Evolutionary conservation across 1,140 invertebrate genomes (phyloP).

Genomic region (Drosophila athabasca): DNA sequence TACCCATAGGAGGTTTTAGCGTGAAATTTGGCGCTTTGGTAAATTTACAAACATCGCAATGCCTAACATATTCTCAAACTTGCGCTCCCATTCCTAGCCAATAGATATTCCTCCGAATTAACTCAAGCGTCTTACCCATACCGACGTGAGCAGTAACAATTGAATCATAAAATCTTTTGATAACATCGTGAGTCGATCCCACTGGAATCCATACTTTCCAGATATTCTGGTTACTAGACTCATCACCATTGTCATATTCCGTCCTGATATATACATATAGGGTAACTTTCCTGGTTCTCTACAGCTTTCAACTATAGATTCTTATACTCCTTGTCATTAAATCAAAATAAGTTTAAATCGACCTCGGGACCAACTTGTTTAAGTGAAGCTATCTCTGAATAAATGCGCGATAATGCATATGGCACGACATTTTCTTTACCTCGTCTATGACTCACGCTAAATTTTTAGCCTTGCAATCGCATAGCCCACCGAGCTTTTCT

Average conservation of each 20-base stretch:
- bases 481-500: slow-evolving; percentile 10
- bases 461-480: slow-evolving; percentile 4
- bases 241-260: not conserved
- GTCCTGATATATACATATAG: slow-evolving; percentile 1
- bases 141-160: not conserved
- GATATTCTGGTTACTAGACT: not conserved
- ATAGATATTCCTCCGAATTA: slow-evolving; percentile 4
- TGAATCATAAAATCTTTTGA: not conserved
- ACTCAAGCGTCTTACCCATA: slow-evolving; percentile 7
- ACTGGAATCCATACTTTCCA: slow-evolving; percentile 15
- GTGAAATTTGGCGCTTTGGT: not conserved
- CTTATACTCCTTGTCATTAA: not conserved
- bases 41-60: slow-evolving; percentile 4
- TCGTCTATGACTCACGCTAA: slow-evolving; percentile 9
- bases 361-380: not conserved
- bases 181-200: not conserved
- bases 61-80: slow-evolving; percentile 1
- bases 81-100: slow-evolving; percentile 3
- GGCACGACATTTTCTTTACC: slow-evolving; percentile 9
- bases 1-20: not conserved
- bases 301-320: not conserved
- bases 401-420: slow-evolving; percentile 7
- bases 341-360: not conserved
- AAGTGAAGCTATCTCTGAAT: not conserved
- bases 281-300: not conserved